phyloP scores from a whole-genome alignment of 1,140 invertebrate species.

The Trichonephila clavata region DNA sequence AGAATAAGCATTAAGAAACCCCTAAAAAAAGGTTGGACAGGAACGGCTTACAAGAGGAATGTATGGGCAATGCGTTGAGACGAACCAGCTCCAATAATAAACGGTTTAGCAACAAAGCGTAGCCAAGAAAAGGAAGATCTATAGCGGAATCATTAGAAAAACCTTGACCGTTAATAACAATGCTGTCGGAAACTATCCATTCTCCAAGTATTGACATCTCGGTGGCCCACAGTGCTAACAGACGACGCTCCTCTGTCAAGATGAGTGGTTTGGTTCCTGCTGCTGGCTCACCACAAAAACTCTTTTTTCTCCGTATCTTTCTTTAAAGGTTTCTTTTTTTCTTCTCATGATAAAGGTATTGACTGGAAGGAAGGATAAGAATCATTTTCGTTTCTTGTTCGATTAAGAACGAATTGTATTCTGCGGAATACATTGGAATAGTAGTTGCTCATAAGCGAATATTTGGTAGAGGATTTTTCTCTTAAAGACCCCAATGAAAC shows the following conservation, averaged over 20 bases:
- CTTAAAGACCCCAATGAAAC: too few relatives aligned
- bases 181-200: conserved; percentile 45
- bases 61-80: not conserved
- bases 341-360: not conserved
- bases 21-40: too few relatives aligned
- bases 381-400: not conserved
- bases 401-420: not conserved
- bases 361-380: not conserved
- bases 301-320: not conserved
- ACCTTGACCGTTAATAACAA: conserved; percentile 55
- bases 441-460: not conserved
- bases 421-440: not conserved
- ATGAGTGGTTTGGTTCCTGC: conserved; percentile 19
- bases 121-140: conserved; percentile 18
- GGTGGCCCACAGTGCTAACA: conserved; percentile 39
- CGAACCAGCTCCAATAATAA: not conserved
- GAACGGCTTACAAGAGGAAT: not conserved
- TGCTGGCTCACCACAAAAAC: conserved; percentile 32
- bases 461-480: too few relatives aligned
- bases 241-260: conserved; percentile 45
- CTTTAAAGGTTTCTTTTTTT: not conserved
- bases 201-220: conserved; percentile 39
- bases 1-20: too few relatives aligned
- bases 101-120: not conserved
- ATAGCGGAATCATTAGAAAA: conserved; percentile 45